phyloP scores from a whole-genome alignment of 2,113 vertebrate genomes.

The Centropus unirufus region DNA sequence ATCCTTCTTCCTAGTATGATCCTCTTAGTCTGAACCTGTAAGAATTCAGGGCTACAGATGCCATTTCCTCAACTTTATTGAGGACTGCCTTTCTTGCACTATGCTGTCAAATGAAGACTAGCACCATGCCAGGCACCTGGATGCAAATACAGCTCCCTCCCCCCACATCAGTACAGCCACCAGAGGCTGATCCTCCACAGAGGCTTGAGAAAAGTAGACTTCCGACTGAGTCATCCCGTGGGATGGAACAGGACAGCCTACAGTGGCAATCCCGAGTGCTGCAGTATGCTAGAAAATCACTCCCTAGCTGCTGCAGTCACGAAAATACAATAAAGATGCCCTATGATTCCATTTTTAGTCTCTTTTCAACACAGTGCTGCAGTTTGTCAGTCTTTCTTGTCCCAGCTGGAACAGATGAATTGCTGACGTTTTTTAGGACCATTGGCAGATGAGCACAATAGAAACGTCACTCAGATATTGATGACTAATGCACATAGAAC shows the following conservation, averaged over 20 bases:
- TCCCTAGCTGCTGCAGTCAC: slow-evolving; percentile 47
- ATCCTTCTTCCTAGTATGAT: not conserved
- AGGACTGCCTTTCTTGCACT: not conserved
- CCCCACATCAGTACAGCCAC: not conserved
- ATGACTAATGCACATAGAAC: slow-evolving; percentile 60
- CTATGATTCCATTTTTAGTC: slow-evolving; percentile 60
- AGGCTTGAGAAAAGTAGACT: not conserved
- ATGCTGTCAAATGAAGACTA: not conserved
- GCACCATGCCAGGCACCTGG: not conserved
- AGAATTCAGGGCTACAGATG: not conserved
- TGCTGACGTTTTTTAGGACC: slow-evolving; percentile 71
- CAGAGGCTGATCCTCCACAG: not conserved
- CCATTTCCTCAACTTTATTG: not conserved
- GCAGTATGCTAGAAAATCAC: slow-evolving; percentile 19
- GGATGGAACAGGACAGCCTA: slow-evolving; percentile 41
- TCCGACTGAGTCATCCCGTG: slow-evolving; percentile 21
- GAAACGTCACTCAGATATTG: slow-evolving; percentile 64
- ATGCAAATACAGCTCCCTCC: not conserved
- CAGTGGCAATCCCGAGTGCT: slow-evolving; percentile 34
- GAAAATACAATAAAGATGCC: slow-evolving; percentile 62
- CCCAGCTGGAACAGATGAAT: slow-evolving; percentile 70
- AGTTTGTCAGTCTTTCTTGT: slow-evolving; percentile 63
- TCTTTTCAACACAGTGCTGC: slow-evolving; percentile 51
- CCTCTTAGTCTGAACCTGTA: not conserved
- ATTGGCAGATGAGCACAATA: slow-evolving; percentile 66